phyloP scores from a whole-genome alignment of 2,113 vertebrate species.

The Papio anubis region DNA sequence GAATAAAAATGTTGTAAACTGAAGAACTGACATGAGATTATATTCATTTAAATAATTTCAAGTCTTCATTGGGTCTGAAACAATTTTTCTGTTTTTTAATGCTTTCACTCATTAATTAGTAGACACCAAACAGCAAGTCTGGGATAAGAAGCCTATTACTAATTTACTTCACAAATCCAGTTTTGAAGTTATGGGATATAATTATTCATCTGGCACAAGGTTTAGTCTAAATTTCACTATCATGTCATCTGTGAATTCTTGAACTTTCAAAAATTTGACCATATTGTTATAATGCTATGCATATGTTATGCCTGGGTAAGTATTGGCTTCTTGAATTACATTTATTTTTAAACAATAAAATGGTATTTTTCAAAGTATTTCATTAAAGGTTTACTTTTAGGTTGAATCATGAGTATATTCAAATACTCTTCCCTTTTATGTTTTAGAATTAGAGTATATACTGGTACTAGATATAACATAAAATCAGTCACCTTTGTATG shows the following conservation, averaged over 20 bases:
- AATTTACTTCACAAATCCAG: background rate
- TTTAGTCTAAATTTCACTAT: background rate
- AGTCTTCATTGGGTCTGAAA: background rate
- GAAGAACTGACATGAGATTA: background rate
- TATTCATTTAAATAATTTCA: background rate
- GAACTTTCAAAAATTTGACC: background rate
- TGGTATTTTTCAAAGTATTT: background rate
- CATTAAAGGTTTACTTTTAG: background rate
- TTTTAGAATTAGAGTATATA: background rate
- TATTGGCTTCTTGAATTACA: background rate
- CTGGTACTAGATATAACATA: background rate
- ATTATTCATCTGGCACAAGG: background rate
- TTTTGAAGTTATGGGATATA: background rate
- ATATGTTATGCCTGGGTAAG: background rate
- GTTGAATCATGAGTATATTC: background rate
- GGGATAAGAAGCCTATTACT: background rate
- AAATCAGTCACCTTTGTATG: background rate
- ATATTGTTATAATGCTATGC: background rate
- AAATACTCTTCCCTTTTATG: background rate
- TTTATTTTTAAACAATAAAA: slow-evolving; percentile 21
- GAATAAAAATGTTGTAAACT: background rate
- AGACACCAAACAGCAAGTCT: background rate
- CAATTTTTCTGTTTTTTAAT: background rate
- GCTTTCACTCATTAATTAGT: background rate
- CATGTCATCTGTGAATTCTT: slow-evolving; percentile 11